These are phyloP conservation scores for Rhombomys opimus DNA, from an alignment of 2,113 vertebrate genomes.

Conservation along the genomic window DNA sequence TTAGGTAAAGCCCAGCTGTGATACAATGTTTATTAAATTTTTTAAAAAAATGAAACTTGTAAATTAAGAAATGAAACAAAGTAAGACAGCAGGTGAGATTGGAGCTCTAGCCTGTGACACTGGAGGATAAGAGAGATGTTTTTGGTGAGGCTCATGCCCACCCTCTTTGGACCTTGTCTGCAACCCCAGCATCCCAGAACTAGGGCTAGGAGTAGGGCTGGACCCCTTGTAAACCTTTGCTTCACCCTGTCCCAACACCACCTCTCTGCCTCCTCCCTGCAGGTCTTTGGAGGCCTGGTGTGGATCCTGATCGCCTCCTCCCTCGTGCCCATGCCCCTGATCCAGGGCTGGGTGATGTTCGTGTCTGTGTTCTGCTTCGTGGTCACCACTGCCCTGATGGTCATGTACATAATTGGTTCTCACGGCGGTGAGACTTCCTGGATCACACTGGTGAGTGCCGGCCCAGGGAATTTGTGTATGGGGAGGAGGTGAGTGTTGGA, in stretches of 20 bases:
- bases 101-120: background rate
- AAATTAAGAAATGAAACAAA: background rate
- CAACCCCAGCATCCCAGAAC: rapidly evolving
- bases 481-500: rapidly evolving
- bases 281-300: slow-evolving; percentile 91
- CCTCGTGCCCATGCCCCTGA: background rate
- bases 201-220: background rate
- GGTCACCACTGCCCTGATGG: slow-evolving; percentile 85
- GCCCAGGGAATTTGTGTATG: rapidly evolving
- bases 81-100: background rate
- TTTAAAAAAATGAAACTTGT: background rate
- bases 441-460: slow-evolving; percentile 87
- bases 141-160: background rate
- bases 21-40: background rate
- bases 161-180: background rate
- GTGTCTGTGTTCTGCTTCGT: slow-evolving; percentile 91
- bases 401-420: slow-evolving; percentile 86
- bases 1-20: background rate
- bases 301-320: slow-evolving; percentile 91
- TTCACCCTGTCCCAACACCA: background rate
- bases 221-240: background rate
- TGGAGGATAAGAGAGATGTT: background rate
- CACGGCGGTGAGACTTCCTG: slow-evolving; percentile 87
- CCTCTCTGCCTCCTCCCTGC: background rate
- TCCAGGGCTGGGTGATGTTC: slow-evolving; percentile 92